A percentile compares a stretch with the other conserved stretches of the same genome.
phyloP scores from a whole-genome alignment of 2,888 invertebrate species.

The Volucella inflata region DNA sequence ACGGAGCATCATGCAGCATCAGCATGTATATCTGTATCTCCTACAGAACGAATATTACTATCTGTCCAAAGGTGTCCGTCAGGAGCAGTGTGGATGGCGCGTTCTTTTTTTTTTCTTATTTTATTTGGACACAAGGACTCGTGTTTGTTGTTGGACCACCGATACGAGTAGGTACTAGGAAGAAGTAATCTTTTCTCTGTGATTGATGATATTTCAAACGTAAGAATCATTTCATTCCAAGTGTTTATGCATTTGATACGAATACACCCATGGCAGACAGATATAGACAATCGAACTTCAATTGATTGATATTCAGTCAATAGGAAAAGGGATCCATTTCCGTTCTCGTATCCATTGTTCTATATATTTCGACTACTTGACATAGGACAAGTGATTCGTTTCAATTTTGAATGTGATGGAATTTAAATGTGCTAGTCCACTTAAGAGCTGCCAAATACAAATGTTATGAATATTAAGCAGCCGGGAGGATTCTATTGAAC shows the following conservation, averaged over 20 bases:
- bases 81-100: too few species aligned
- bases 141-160: neutral
- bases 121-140: slow-evolving; percentile 12
- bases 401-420: slow-evolving; percentile 35
- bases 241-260: slow-evolving; percentile 7
- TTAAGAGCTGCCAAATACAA: slow-evolving; percentile 29
- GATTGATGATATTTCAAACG: slow-evolving; percentile 34
- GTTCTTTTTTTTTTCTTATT: neutral
- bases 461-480: slow-evolving; percentile 34
- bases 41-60: too few species aligned
- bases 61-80: too few species aligned
- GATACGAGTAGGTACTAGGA: neutral
- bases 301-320: slow-evolving; percentile 21
- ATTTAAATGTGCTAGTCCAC: slow-evolving; percentile 33
- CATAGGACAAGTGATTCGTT: slow-evolving; percentile 49
- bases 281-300: slow-evolving; percentile 26
- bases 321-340: neutral
- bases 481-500: neutral
- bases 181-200: slow-evolving; percentile 31
- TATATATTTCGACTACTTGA: slow-evolving; percentile 23
- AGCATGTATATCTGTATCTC: neutral
- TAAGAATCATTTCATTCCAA: slow-evolving; percentile 33
- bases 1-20: neutral
- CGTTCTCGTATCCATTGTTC: neutral
- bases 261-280: neutral